Base-by-base conservation (phyloP, 2,797 vertebrate genomes). In the Pogoniulus pusillus region DNA sequence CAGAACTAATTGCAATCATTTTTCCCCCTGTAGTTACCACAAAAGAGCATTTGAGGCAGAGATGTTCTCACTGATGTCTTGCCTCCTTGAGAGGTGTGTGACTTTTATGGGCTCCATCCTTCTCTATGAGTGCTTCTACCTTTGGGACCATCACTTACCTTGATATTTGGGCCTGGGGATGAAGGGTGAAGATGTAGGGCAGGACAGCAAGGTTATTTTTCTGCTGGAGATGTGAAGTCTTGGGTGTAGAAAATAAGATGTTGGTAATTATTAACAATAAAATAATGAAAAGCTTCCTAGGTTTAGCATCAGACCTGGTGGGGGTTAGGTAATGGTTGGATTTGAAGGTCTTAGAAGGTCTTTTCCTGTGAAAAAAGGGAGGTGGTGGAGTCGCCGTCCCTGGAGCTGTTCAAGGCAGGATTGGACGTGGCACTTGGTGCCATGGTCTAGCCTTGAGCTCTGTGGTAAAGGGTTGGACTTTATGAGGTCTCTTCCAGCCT, bases 111-210 rank as follows among this genome's bases (percentile, higher is more conserved):
- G 2, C 20, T 7, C 10, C 14, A 1, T 29, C 29, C 8, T 76
- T 22, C 49, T 0, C 0, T n/a, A 45, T 0, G 1, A 47, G 13
- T 5, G 3, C 35, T 34, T 60, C 6, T 47, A 19, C 14, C 17
- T 59, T 12, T 54, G 49, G n/a, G 5, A 2, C 9, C 47, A 49
- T 2, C 4, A 1, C 47, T 47, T 13, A 24, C 5, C 16, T 54
- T 1, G 1, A 5, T 29, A 29, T 54, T 14, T 13, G 22, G 59
- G 41, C 2, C 12, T 17, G 22, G 30, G 51, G 27, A 14, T 0
- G 4, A 39, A 73, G 49, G 18, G 20, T 0, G 5, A 63, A 29
- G 66, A 49, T 1, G 3, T 2, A 17, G 34, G 3, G 14, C 15
- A 72, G 55, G 26, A 35, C 3, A 64, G 18, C 3, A 5, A 39